Evolutionary conservation across 2,113 vertebrate species (phyloP).

Genomic region (Xenopus borealis): DNA sequence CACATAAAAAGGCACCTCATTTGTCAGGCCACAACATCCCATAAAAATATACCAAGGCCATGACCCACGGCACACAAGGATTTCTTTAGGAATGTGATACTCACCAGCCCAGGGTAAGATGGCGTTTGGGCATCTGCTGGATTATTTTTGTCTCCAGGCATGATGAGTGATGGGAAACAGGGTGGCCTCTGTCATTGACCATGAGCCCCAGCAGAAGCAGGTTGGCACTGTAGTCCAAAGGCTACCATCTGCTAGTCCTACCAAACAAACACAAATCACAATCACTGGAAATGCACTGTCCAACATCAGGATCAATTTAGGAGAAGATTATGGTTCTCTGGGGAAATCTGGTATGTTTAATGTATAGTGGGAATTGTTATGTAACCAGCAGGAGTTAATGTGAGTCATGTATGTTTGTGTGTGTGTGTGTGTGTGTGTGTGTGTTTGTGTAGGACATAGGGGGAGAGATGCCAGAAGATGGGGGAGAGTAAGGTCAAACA

Average conservation of each 20-base stretch:
- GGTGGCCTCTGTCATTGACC: slow-evolving; percentile 47
- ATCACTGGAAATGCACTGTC: slow-evolving; percentile 1
- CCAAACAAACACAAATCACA: slow-evolving; percentile 60
- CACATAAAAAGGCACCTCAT: no score
- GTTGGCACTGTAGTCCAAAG: slow-evolving; percentile 54
- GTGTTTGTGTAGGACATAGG: no score
- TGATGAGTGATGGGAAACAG: slow-evolving; percentile 75
- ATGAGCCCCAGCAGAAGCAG: slow-evolving; percentile 46
- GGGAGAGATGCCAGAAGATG: no score
- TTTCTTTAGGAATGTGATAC: slow-evolving; percentile 20
- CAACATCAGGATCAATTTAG: slow-evolving; percentile 48
- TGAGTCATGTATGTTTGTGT: no score
- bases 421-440: no score
- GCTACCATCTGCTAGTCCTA: slow-evolving; percentile 60
- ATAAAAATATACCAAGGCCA: no score
- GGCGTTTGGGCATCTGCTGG: slow-evolving; percentile 73
- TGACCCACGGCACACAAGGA: no score
- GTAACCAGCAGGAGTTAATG: no score
- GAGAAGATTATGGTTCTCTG: no score
- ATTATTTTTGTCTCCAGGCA: slow-evolving; percentile 87
- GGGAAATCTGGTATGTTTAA: slow-evolving; percentile 49
- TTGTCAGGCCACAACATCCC: no score
- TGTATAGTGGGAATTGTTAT: slow-evolving; percentile 38
- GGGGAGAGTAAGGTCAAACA: no score
- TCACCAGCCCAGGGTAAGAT: slow-evolving; percentile 65